A percentile compares a stretch with the other conserved stretches of the same genome.
These are phyloP conservation scores for Ahaetulla prasina DNA, from an alignment of 2,113 vertebrate species.

Conservation along the genomic window DNA sequence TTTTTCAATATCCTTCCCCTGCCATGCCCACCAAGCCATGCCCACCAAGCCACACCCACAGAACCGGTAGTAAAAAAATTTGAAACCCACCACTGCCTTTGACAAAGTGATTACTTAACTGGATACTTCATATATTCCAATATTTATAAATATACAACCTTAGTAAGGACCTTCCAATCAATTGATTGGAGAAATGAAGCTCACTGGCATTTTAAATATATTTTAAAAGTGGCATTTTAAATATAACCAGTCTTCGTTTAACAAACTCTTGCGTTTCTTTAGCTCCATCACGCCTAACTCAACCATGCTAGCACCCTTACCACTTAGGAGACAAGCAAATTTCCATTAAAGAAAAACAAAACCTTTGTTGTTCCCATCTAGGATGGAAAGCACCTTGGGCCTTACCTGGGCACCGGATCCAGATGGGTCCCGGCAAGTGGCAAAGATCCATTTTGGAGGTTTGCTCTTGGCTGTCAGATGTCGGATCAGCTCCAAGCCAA, in stretches of 20 bases:
- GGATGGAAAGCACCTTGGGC: not conserved
- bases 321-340: not conserved
- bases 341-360: not conserved
- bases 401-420: slow-evolving; percentile 12
- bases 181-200: not conserved
- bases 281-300: too few relatives aligned
- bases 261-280: not conserved
- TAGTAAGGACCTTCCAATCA: not conserved
- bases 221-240: not conserved
- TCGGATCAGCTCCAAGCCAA: slow-evolving; percentile 59
- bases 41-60: too few relatives aligned
- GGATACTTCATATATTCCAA: too few relatives aligned
- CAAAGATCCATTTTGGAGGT: slow-evolving; percentile 54
- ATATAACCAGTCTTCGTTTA: not conserved
- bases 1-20: too few relatives aligned
- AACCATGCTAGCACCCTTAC: not conserved
- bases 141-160: too few relatives aligned
- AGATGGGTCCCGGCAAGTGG: slow-evolving; percentile 56
- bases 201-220: not conserved
- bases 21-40: too few relatives aligned
- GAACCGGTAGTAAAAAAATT: too few relatives aligned
- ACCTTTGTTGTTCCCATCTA: not conserved
- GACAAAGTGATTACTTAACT: too few relatives aligned
- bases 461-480: slow-evolving; percentile 41
- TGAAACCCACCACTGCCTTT: too few relatives aligned